Percentiles rank a stretch among this genome's conserved stretches.
phyloP scores from a whole-genome alignment of 2,888 invertebrate genomes.

The Xestia rhomboidea region DNA sequence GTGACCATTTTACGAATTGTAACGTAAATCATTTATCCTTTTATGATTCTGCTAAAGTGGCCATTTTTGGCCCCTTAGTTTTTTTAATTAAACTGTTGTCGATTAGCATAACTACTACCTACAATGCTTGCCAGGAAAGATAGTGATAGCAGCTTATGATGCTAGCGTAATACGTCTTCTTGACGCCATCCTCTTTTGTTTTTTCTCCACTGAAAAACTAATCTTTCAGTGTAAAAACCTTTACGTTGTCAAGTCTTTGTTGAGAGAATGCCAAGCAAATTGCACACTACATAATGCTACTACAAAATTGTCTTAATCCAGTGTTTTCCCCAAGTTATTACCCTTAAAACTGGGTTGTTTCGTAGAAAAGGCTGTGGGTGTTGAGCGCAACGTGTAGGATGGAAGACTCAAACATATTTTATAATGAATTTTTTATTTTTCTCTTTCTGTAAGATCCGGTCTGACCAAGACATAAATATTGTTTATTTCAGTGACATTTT shows the following conservation, averaged over 20 bases:
- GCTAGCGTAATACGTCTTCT: neutral
- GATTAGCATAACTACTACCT: too few relatives aligned
- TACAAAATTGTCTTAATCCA: neutral
- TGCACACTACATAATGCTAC: neutral
- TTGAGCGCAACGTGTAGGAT: neutral
- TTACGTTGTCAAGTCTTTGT: neutral
- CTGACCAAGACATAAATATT: too few relatives aligned
- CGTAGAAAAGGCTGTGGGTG: neutral
- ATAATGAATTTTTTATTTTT: neutral
- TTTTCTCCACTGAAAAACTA: neutral
- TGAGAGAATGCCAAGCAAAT: neutral
- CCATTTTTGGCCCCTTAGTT: too few relatives aligned
- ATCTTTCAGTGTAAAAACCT: neutral
- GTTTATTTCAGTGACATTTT: too few relatives aligned
- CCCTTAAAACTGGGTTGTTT: neutral
- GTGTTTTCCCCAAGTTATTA: neutral
- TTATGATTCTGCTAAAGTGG: too few relatives aligned
- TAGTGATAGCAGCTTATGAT: too few relatives aligned
- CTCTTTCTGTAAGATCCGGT: too few relatives aligned
- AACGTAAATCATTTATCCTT: too few relatives aligned
- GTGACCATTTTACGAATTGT: too few relatives aligned
- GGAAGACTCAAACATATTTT: neutral
- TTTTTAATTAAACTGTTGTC: too few relatives aligned
- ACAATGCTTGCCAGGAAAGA: too few relatives aligned
- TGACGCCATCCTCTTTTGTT: neutral